Evolutionary conservation across 2,888 invertebrate species (phyloP).

Genomic region (Tetanocera ferruginea): DNA sequence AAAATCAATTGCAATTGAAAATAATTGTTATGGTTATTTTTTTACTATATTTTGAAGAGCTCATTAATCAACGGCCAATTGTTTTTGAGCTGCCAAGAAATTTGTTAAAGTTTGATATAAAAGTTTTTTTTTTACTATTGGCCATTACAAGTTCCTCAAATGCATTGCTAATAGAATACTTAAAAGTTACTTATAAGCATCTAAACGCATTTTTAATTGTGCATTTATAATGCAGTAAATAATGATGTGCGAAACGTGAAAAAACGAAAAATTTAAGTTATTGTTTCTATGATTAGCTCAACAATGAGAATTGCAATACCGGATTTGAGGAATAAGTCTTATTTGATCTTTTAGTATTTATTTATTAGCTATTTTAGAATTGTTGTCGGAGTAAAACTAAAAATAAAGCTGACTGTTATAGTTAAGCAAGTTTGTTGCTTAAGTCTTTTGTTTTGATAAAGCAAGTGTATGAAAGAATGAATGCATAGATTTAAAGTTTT

Average conservation of each 20-base stretch:
- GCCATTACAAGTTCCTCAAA: too few relatives aligned
- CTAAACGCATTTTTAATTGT: too few relatives aligned
- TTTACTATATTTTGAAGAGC: neutral
- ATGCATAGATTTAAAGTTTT: too few relatives aligned
- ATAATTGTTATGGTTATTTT: neutral
- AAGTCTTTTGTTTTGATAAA: neutral
- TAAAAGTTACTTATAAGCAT: too few relatives aligned
- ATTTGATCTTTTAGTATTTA: neutral
- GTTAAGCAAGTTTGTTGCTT: neutral
- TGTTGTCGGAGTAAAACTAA: neutral
- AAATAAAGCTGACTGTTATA: neutral
- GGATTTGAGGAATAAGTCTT: neutral
- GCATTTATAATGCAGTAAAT: too few relatives aligned
- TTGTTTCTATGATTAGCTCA: neutral
- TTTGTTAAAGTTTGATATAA: too few relatives aligned
- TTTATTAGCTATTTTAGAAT: neutral
- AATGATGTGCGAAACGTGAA: neutral
- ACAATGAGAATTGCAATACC: too few relatives aligned
- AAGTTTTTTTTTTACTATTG: too few relatives aligned
- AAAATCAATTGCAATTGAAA: neutral
- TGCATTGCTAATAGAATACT: too few relatives aligned
- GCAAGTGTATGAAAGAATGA: too few relatives aligned
- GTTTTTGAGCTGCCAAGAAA: too few relatives aligned
- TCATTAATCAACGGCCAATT: too few relatives aligned
- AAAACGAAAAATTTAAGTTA: neutral